Conservation (phyloP, 2,797 vertebrate genomes). For the Esox lucius region DNA sequence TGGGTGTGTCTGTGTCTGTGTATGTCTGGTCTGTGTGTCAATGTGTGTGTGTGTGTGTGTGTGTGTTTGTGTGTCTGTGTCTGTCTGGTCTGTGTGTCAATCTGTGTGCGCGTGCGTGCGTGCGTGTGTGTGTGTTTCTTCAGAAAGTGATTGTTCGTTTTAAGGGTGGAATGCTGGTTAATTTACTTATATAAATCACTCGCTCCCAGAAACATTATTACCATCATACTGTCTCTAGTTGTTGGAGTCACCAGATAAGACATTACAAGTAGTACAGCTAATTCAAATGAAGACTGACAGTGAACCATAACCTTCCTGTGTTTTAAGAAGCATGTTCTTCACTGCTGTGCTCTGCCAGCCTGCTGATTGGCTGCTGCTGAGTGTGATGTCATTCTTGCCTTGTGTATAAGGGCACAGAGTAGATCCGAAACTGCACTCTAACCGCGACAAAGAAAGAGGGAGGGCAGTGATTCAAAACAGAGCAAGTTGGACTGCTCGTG, state of each 20-base stretch:
- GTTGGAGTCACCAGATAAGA: not conserved
- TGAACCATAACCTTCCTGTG: not conserved
- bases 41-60: too few species aligned
- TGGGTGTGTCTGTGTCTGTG: too few species aligned
- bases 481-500: not conserved
- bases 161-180: not conserved
- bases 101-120: too few species aligned
- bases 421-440: not conserved
- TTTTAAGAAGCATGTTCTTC: not conserved
- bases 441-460: not conserved
- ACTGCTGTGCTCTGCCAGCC: not conserved
- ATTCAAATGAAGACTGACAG: not conserved
- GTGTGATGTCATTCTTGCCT: not conserved
- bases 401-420: not conserved
- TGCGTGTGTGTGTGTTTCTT: too few species aligned
- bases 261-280: not conserved
- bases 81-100: too few species aligned
- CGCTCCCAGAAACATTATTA: not conserved
- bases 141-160: too few species aligned
- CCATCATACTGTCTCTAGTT: not conserved
- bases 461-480: not conserved
- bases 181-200: not conserved
- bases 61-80: too few species aligned
- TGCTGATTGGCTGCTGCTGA: slow-evolving; percentile 7
- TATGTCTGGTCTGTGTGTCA: too few species aligned